Percentiles rank a stretch among this genome's conserved stretches.
phyloP scores from a whole-genome alignment of 2,113 vertebrate genomes.

The Edolisoma coerulescens region DNA sequence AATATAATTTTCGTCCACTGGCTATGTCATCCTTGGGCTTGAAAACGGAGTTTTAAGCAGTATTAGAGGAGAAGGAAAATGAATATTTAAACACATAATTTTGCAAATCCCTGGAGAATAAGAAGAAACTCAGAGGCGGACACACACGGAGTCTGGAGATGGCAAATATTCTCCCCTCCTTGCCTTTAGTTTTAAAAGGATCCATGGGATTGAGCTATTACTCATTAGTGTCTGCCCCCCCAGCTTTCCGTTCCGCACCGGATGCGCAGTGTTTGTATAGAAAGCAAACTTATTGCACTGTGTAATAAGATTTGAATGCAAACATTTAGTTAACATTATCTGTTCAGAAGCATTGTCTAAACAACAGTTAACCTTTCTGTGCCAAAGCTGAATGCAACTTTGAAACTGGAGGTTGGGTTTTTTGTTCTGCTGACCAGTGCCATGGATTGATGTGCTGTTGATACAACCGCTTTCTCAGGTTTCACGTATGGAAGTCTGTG shows the following conservation, averaged over 20 bases:
- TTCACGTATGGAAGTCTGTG: neutral
- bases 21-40: slow-evolving; percentile 3
- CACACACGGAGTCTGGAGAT: neutral
- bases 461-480: slow-evolving; percentile 44
- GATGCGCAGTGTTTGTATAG: neutral
- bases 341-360: slow-evolving; percentile 18
- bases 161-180: neutral
- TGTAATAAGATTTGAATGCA: slow-evolving; percentile 42
- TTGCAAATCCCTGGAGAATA: neutral
- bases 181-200: neutral
- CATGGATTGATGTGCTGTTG: slow-evolving; percentile 52
- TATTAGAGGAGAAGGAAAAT: neutral
- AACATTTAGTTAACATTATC: slow-evolving; percentile 41
- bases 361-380: slow-evolving; percentile 19
- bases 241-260: neutral
- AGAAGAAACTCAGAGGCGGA: neutral
- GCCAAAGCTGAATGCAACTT: neutral
- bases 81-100: slow-evolving; percentile 2
- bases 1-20: neutral
- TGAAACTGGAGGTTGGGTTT: neutral
- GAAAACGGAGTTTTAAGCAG: neutral
- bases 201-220: neutral
- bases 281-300: slow-evolving; percentile 15
- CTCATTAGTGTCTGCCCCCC: neutral
- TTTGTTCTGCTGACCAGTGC: neutral